Conservation (phyloP, 2,797 vertebrate genomes). For the Tarsius wallacei region DNA sequence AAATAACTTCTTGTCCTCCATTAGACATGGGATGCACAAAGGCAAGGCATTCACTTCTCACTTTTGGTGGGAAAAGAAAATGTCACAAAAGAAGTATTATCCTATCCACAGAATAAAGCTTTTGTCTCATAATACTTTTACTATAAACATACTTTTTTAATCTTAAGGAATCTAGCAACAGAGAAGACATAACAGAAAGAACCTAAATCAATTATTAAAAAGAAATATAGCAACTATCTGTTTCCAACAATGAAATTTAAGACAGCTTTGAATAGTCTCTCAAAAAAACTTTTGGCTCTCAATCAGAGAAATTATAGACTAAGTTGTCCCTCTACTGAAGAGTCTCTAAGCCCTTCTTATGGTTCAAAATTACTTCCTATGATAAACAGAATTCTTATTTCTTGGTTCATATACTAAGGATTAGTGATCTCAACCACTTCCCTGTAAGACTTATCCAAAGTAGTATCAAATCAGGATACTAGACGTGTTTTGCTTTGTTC, state of each 20-base stretch:
- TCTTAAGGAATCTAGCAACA: constrained; percentile 22
- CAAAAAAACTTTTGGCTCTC: constrained; percentile 56
- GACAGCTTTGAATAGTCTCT: constrained; percentile 48
- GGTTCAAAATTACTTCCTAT: constrained; percentile 32
- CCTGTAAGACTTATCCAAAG: background rate
- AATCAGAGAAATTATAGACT: constrained; percentile 66
- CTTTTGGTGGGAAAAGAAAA: constrained; percentile 79
- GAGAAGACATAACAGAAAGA: constrained; percentile 28
- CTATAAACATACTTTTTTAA: constrained; percentile 62
- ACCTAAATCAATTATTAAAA: constrained; percentile 38
- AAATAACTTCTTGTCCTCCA: constrained; percentile 76
- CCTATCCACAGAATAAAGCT: constrained; percentile 39
- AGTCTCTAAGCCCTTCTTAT: constrained; percentile 8
- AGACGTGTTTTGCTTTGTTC: background rate
- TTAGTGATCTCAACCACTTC: background rate
- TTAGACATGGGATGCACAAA: constrained; percentile 65
- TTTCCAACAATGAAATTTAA: constrained; percentile 51
- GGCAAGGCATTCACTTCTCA: constrained; percentile 73
- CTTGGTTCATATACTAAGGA: constrained; percentile 45
- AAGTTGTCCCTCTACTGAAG: constrained; percentile 33
- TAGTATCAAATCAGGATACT: background rate
- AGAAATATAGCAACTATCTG: constrained; percentile 50
- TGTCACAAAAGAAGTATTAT: constrained; percentile 76
- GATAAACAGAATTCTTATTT: constrained; percentile 63
- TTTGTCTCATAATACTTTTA: constrained; percentile 52